Evolutionary conservation across 2,113 vertebrate genomes (phyloP).

Genomic region (Grallaria varia): DNA sequence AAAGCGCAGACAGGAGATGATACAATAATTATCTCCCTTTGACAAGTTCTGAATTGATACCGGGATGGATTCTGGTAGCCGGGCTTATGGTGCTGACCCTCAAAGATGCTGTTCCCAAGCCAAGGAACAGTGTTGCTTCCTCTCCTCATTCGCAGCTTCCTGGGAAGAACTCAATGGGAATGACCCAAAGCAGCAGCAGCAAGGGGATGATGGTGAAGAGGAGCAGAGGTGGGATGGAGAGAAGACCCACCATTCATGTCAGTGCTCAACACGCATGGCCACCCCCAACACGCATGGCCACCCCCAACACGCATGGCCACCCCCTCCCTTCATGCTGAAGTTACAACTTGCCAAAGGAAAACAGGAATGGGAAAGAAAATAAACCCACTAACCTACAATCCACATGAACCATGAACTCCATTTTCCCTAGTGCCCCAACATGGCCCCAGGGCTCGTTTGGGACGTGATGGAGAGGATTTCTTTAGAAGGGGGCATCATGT

Average conservation of each 20-base stretch:
- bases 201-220: fast-evolving
- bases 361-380: neutral
- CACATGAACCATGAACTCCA: fast-evolving
- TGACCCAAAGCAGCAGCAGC: fast-evolving
- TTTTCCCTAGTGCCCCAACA: neutral
- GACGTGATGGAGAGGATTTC: neutral
- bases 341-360: neutral
- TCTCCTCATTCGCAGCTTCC: neutral
- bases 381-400: neutral
- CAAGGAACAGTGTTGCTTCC: too few relatives aligned
- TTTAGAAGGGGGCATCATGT: neutral
- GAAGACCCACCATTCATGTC: fast-evolving
- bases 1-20: neutral
- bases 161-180: neutral
- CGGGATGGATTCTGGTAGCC: neutral
- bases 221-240: neutral
- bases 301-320: fast-evolving
- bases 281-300: too few relatives aligned
- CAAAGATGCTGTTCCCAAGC: neutral
- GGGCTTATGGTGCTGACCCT: fast-evolving
- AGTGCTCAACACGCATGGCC: fast-evolving
- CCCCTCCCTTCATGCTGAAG: neutral
- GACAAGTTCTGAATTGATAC: neutral
- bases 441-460: neutral
- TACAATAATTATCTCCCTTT: neutral